phyloP scores from a whole-genome alignment of 2,888 invertebrate species.

The Psylliodes chrysocephalus region DNA sequence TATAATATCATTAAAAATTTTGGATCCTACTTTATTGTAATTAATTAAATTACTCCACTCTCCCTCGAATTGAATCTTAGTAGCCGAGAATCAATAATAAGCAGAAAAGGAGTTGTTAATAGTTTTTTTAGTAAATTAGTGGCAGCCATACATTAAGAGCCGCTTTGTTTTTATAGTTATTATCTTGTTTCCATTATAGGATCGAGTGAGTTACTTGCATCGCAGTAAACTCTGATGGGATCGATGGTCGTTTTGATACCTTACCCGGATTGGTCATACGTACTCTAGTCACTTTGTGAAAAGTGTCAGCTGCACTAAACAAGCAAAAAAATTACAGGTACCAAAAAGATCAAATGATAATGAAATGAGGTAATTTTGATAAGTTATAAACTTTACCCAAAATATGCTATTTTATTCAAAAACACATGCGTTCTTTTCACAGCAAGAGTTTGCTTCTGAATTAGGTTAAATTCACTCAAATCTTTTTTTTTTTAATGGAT shows the following conservation, averaged over 20 bases:
- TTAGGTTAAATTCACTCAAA: too few species aligned
- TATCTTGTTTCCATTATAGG: slow-evolving; percentile 60
- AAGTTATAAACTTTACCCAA: too few species aligned
- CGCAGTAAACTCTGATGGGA: slow-evolving; percentile 54
- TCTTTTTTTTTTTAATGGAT: too few species aligned
- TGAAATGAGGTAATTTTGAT: too few species aligned
- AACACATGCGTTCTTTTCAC: too few species aligned
- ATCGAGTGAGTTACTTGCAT: slow-evolving; percentile 56
- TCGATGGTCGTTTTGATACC: slow-evolving; percentile 42
- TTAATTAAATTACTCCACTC: too few species aligned
- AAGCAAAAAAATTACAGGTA: too few species aligned
- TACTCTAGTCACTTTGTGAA: not conserved
- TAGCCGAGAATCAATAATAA: slow-evolving; percentile 50
- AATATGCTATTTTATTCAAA: too few species aligned
- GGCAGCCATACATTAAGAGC: slow-evolving; percentile 55
- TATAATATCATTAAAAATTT: too few species aligned
- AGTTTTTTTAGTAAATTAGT: slow-evolving; percentile 55
- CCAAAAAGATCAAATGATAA: too few species aligned
- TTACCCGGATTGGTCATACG: slow-evolving; percentile 36
- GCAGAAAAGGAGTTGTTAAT: slow-evolving; percentile 56
- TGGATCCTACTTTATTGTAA: too few species aligned
- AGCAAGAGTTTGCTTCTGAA: too few species aligned
- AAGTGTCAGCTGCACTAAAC: not conserved
- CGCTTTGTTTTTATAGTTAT: slow-evolving; percentile 60
- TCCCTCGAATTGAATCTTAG: slow-evolving; percentile 9